Conservation (phyloP, 2,888 invertebrate species). For the Stenoptilia bipunctidactyla region DNA sequence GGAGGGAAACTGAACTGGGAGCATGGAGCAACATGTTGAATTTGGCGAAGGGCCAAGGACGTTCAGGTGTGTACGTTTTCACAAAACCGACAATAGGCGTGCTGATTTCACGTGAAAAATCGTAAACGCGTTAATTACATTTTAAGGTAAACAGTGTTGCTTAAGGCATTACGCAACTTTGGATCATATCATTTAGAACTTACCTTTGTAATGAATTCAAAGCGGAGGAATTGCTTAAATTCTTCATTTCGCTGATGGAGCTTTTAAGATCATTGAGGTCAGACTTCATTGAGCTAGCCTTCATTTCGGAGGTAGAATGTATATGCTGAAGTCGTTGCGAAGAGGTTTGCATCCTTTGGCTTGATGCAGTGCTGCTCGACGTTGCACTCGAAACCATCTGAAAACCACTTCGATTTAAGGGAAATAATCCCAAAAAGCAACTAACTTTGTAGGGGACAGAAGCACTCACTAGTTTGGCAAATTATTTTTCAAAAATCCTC, state of each 20-base stretch:
- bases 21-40: conserved; percentile 48
- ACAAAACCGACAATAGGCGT: conserved; percentile 20
- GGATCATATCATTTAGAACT: not conserved
- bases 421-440: too few relatives aligned
- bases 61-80: conserved; percentile 59
- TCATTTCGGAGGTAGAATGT: conserved; percentile 80
- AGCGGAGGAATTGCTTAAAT: conserved; percentile 64
- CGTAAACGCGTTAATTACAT: conserved; percentile 13
- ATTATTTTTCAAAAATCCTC: too few relatives aligned
- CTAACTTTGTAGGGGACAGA: too few relatives aligned
- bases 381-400: conserved; percentile 72
- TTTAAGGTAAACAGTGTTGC: not conserved
- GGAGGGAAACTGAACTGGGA: conserved; percentile 56
- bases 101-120: not conserved
- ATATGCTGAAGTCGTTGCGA: conserved; percentile 66
- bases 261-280: conserved; percentile 84
- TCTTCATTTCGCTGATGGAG: conserved; percentile 90
- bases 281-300: conserved; percentile 85
- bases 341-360: conserved; percentile 71
- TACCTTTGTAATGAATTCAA: conserved; percentile 60
- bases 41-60: conserved; percentile 62
- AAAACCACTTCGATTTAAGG: conserved; percentile 18
- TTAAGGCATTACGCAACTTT: not conserved
- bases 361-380: conserved; percentile 71
- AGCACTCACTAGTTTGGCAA: too few relatives aligned